Conservation (phyloP, 2,797 vertebrate genomes). For the Microtus agrestis region DNA sequence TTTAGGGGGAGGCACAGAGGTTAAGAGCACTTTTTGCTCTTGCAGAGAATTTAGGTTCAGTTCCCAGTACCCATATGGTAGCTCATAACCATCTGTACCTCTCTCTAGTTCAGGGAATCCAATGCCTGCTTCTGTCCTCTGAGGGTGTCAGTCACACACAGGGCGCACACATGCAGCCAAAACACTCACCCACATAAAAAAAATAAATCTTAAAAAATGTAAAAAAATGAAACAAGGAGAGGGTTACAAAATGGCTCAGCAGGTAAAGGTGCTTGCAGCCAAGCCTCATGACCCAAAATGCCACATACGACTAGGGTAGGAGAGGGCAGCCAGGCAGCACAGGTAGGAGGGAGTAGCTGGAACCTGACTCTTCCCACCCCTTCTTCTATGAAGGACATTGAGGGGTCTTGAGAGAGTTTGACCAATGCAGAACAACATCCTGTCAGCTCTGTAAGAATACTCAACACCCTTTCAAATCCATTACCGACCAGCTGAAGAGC, state of each 20-base stretch:
- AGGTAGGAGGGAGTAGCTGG: no score
- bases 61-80: no score
- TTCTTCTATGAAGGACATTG: background rate
- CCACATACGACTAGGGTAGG: background rate
- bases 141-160: background rate
- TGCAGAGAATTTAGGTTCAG: background rate
- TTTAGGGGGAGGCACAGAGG: background rate
- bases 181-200: background rate
- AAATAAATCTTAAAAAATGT: background rate
- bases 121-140: background rate
- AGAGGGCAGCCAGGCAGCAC: background rate
- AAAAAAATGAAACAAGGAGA: background rate
- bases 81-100: no score
- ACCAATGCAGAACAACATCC: background rate
- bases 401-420: background rate
- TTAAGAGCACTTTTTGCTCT: background rate
- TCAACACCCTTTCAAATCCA: background rate
- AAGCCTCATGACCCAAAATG: background rate
- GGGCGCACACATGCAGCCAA: background rate
- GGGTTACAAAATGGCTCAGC: background rate
- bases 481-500: background rate
- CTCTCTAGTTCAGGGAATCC: no score
- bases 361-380: no score
- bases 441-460: background rate
- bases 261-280: background rate